These are phyloP conservation scores for Atta colombica DNA, from an alignment of 1,140 invertebrate species.

Conservation along the genomic window DNA sequence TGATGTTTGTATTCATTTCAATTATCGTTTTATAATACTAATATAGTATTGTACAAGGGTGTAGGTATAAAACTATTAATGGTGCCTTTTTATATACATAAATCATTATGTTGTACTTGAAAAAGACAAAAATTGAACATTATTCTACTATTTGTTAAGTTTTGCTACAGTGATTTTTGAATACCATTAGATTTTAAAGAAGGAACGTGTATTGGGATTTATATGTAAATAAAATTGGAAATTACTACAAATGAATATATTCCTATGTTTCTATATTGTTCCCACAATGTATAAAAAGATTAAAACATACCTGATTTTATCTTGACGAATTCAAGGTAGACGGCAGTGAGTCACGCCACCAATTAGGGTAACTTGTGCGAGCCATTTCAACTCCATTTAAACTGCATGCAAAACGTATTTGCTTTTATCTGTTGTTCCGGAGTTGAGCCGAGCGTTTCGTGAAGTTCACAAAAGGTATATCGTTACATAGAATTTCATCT, in stretches of 20 bases:
- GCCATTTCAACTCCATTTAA: conserved; percentile 44
- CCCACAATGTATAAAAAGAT: background rate
- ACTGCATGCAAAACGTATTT: background rate
- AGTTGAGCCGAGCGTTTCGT: background rate
- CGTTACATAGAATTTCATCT: background rate
- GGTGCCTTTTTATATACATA: conserved; percentile 7
- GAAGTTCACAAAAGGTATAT: conserved; percentile 10
- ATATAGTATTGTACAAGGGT: conserved; percentile 26
- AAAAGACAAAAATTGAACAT: background rate
- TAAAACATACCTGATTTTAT: conserved; percentile 16
- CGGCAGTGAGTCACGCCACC: conserved; percentile 61
- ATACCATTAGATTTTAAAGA: background rate
- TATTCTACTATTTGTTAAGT: background rate
- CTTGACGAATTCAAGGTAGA: conserved; percentile 67
- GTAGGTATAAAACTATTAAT: conserved; percentile 12
- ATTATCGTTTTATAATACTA: background rate
- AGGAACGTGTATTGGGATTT: background rate
- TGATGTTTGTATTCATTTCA: background rate
- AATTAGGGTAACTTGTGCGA: conserved; percentile 58
- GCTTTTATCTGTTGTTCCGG: conserved; percentile 4
- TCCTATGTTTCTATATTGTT: background rate
- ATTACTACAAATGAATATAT: background rate
- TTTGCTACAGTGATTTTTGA: background rate
- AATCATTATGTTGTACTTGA: background rate
- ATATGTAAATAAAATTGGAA: conserved; percentile 43